phyloP scores from a whole-genome alignment of 2,797 vertebrate species.

The Hemitrygon akajei region DNA sequence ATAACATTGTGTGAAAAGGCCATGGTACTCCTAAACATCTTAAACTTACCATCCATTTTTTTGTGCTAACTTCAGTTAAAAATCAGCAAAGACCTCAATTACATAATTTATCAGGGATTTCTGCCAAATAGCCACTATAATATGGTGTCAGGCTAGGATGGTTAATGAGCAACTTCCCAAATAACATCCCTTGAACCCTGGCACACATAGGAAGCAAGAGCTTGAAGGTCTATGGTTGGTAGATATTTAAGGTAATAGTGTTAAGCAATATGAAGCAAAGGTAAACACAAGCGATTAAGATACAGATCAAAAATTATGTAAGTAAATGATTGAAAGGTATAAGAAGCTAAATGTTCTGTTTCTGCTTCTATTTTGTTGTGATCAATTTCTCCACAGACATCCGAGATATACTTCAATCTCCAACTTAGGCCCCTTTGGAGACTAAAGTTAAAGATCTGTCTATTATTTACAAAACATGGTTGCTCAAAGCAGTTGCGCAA shows the following conservation, averaged over 20 bases:
- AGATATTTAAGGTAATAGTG: not conserved
- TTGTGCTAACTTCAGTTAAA: not conserved
- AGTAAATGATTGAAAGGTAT: not conserved
- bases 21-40: not conserved
- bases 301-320: not conserved
- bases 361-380: not conserved
- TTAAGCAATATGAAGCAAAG: not conserved
- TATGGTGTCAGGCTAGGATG: not conserved
- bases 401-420: not conserved
- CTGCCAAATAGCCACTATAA: not conserved
- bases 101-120: not conserved
- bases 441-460: not conserved
- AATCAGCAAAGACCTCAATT: not conserved
- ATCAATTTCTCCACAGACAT: not conserved
- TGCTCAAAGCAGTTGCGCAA: no score
- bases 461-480: not conserved
- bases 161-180: not conserved
- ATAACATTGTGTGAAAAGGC: not conserved
- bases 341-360: not conserved
- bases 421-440: not conserved
- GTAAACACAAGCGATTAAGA: not conserved
- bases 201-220: not conserved
- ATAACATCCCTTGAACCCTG: not conserved
- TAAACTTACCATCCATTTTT: not conserved
- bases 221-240: not conserved